phyloP scores from a whole-genome alignment of 2,113 vertebrate genomes.

The Chlorocebus sabaeus region DNA sequence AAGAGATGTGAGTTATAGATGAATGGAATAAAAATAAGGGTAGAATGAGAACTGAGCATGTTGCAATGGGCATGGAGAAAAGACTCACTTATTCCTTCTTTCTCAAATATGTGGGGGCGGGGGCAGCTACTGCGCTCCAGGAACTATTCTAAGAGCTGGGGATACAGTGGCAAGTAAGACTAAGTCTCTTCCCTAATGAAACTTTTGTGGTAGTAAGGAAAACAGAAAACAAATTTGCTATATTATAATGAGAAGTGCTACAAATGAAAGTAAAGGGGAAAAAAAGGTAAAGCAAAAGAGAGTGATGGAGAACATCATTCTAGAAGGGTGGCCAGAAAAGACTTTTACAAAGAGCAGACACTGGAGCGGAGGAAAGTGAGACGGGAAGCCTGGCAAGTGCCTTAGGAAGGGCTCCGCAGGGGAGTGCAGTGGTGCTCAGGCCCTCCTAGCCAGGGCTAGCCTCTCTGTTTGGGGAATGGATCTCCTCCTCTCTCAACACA shows the following conservation, averaged over 20 bases:
- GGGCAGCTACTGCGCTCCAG: neutral
- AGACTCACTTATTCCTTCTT: neutral
- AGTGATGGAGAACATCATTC: neutral
- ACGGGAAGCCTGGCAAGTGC: accelerated
- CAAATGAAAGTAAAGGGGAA: neutral
- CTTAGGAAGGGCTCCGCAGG: neutral
- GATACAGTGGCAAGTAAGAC: neutral
- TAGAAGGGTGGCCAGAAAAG: neutral
- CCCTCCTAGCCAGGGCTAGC: neutral
- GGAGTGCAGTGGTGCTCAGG: neutral
- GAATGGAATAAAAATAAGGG: neutral
- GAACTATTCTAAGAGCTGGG: neutral
- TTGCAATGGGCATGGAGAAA: neutral
- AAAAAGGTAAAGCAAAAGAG: neutral
- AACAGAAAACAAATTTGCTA: neutral
- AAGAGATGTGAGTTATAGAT: neutral
- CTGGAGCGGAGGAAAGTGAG: neutral
- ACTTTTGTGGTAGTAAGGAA: neutral
- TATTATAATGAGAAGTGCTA: neutral
- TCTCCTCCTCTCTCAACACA: neutral
- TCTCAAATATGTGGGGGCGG: neutral
- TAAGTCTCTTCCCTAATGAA: neutral
- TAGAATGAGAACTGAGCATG: neutral
- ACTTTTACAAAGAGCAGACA: neutral
- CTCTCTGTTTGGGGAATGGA: neutral